These are phyloP conservation scores for Phengaris arion DNA, from an alignment of 2,888 invertebrate species.

Conservation along the genomic window DNA sequence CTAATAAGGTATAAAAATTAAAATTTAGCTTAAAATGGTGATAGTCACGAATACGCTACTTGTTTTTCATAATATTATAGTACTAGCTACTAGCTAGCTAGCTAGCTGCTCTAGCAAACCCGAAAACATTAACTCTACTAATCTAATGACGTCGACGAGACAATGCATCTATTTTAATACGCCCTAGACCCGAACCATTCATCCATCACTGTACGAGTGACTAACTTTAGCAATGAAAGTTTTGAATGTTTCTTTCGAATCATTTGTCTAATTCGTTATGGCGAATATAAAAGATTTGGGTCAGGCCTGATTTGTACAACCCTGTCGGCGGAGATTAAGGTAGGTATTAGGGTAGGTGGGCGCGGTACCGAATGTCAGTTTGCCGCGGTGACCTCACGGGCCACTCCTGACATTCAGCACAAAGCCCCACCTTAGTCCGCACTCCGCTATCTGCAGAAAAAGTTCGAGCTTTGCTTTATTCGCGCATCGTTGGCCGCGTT, in stretches of 20 bases:
- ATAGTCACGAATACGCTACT: no score
- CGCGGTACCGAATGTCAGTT: constrained; percentile 72
- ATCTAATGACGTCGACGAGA: constrained; percentile 4
- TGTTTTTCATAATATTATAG: no score
- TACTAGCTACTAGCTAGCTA: no score
- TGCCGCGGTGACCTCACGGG: constrained; percentile 68
- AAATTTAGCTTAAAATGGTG: no score
- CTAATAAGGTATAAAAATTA: no score
- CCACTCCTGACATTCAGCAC: constrained; percentile 77
- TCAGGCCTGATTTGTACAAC: constrained; percentile 58
- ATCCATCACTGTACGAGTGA: constrained; percentile 14
- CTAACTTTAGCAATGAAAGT: constrained; percentile 2
- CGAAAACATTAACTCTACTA: neutral
- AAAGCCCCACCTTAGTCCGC: constrained; percentile 67
- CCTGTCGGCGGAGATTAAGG: constrained; percentile 71
- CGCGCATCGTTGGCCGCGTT: constrained; percentile 53
- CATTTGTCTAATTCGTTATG: constrained; percentile 29
- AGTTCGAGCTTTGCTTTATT: constrained; percentile 62
- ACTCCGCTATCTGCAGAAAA: constrained; percentile 70
- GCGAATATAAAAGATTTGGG: constrained; percentile 51
- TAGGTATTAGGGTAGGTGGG: constrained; percentile 73
- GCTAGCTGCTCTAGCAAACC: no score
- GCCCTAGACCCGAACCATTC: constrained; percentile 14
- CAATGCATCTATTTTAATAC: constrained; percentile 21
- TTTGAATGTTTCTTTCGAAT: constrained; percentile 10